Base-by-base conservation (phyloP, 2,113 vertebrate species). In the Oxyura jamaicensis region DNA sequence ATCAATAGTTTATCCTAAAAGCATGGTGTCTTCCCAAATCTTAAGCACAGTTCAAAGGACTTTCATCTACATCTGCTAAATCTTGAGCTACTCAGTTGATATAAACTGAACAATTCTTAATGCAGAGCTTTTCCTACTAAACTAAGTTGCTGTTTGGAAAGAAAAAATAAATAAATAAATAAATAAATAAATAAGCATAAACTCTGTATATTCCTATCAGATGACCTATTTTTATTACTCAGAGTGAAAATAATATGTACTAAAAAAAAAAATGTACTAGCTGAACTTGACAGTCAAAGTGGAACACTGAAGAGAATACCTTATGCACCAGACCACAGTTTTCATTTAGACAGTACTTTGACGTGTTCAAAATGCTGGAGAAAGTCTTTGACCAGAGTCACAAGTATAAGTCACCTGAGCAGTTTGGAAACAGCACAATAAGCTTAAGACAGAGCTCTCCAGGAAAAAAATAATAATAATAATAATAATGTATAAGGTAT, bases 291-390 rank as follows among this genome's bases (percentile, higher is more conserved):
- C 19, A 63, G 31, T 17, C 7, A 82, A 11, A 8, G 75, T 84
- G 44, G 73, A 92, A 83, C 25, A 22, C 55, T 15, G 2, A 74
- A 67, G 23, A 26, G n/a, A 74, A 42, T 15, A 28, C 18, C 42
- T 60, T 46, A 50, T 42, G 29, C 31, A 15, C 17, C 22, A 25
- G n/a, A 44, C 25, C 35, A 36, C 5, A 59, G 6, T 14, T 33
- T 75, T 31, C 2, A 3, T 23, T n/a, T 29, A 19, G 2, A 2
- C 20, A 39, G 28, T 10, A 7, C 2, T 3, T 0, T 44, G 52
- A 44, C 74, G 8, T 22, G 13, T 16, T 78, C 50, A 71, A 19
- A 71, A 72, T 5, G 29, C 8, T 59, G n/a, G 10, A 59, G 8
- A 46, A 75, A 85, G 31, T 14, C 23, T 86, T 56, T 8, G 17